phyloP scores from a whole-genome alignment of 2,888 invertebrate species.

The Epsilonema sp. region DNA sequence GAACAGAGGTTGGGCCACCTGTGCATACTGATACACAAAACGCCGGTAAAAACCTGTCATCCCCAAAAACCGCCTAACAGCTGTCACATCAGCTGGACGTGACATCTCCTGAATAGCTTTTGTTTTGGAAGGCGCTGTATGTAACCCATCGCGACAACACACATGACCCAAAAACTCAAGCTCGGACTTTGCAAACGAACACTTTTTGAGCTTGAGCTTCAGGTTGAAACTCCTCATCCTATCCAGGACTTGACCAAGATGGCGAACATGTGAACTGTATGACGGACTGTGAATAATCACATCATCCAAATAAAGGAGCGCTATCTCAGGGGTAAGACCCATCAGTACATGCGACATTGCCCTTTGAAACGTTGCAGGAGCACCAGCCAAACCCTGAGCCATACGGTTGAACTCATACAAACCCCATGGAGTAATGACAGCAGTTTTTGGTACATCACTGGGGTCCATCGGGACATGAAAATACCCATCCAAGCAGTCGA shows the following conservation, averaged over 20 bases:
- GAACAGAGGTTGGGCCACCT: too few species aligned
- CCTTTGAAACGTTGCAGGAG: slow-evolving; percentile 17
- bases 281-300: neutral
- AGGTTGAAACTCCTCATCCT: slow-evolving; percentile 28
- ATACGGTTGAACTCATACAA: slow-evolving; percentile 14
- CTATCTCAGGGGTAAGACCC: slow-evolving; percentile 5
- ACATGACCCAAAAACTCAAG: neutral
- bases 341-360: slow-evolving; percentile 27
- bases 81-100: too few species aligned
- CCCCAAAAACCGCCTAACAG: too few species aligned
- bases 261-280: slow-evolving; percentile 27
- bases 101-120: neutral
- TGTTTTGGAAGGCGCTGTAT: neutral
- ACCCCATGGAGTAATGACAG: slow-evolving; percentile 14
- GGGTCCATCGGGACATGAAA: too few species aligned
- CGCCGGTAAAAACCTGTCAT: too few species aligned
- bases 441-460: too few species aligned
- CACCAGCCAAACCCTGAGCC: slow-evolving; percentile 14
- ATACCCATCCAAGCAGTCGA: too few species aligned
- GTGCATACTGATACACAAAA: too few species aligned
- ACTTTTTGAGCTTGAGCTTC: slow-evolving; percentile 29
- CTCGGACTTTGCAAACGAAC: slow-evolving; percentile 12
- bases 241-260: slow-evolving; percentile 32
- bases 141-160: neutral
- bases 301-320: slow-evolving; percentile 1